Conservation (phyloP, 92 coral and sea anemone species). For the Porites divaricata region DNA sequence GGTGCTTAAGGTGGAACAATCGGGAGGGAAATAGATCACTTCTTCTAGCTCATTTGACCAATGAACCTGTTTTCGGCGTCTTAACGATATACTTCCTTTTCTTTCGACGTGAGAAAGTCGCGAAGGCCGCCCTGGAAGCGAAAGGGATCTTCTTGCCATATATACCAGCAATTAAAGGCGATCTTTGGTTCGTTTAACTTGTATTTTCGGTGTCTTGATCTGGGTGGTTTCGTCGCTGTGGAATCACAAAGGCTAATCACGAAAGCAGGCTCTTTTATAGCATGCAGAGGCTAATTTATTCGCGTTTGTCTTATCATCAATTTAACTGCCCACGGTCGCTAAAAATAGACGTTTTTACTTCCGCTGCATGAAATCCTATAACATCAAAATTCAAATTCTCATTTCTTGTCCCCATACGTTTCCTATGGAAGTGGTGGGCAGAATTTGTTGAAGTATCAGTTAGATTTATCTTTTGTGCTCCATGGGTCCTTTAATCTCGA, state of each 20-base stretch:
- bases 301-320: conserved; percentile 23
- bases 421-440: too few relatives aligned
- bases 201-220: background rate
- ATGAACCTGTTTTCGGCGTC: conserved; percentile 36
- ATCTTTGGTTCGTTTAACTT: background rate
- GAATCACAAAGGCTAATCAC: background rate
- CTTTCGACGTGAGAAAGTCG: conserved; percentile 17
- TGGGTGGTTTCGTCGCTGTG: background rate
- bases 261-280: conserved; percentile 7
- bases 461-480: too few relatives aligned
- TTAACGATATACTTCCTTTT: conserved; percentile 26
- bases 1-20: background rate
- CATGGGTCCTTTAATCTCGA: too few relatives aligned
- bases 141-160: conserved; percentile 42
- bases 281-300: background rate
- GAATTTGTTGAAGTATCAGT: too few relatives aligned
- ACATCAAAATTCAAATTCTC: background rate
- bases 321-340: conserved; percentile 20
- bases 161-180: background rate
- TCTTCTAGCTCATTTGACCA: conserved; percentile 43
- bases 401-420: too few relatives aligned
- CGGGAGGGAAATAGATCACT: conserved; percentile 41
- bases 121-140: conserved; percentile 39
- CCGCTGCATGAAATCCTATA: background rate
- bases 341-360: conserved; percentile 23